phyloP scores from a whole-genome alignment of 2,113 vertebrate species.

The Cacatua alba region DNA sequence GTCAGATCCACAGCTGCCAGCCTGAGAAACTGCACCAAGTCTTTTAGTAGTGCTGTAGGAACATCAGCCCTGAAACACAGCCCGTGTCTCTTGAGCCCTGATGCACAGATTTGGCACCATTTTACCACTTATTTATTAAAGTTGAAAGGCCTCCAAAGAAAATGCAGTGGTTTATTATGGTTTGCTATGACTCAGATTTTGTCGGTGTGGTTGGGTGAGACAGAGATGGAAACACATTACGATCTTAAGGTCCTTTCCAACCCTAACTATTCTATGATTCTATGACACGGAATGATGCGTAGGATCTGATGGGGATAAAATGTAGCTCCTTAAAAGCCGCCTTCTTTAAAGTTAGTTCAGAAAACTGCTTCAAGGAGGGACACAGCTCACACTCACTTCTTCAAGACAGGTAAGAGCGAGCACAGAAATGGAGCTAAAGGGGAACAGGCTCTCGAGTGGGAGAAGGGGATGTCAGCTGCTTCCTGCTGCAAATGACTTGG shows the following conservation, averaged over 20 bases:
- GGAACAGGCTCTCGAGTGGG: neutral
- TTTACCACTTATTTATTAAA: constrained; percentile 49
- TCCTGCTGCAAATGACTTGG: neutral
- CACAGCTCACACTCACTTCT: rapidly evolving
- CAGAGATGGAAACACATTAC: neutral
- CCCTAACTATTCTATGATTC: neutral
- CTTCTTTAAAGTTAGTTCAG: neutral
- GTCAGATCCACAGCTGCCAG: neutral
- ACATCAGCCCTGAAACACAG: neutral
- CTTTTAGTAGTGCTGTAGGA: neutral
- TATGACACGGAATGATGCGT: neutral
- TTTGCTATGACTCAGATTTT: neutral
- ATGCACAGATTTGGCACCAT: neutral
- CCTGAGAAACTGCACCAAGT: neutral
- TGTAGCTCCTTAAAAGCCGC: neutral
- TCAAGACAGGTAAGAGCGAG: neutral
- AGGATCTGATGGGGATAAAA: neutral
- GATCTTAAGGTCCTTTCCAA: neutral
- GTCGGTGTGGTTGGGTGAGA: neutral
- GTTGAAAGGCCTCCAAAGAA: neutral
- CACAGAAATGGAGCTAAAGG: neutral
- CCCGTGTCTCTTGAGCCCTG: neutral
- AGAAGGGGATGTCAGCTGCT: neutral
- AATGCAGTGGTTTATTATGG: rapidly evolving
- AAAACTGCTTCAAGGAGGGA: neutral